Conservation (phyloP, 2,888 invertebrate genomes). For the Phania funesta region DNA sequence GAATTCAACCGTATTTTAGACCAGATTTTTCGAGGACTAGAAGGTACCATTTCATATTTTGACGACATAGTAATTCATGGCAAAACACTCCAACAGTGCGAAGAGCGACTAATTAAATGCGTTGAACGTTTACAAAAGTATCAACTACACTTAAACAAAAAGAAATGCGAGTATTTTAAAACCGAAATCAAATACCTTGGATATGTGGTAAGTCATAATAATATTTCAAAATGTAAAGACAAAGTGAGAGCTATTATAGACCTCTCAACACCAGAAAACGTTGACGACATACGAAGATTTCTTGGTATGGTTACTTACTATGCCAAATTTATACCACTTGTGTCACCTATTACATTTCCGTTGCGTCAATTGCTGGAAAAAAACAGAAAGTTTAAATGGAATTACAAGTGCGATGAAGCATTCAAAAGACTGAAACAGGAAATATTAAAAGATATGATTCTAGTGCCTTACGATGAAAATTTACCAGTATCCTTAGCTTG, state of each 20-base stretch:
- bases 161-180: constrained; percentile 40
- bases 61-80: neutral
- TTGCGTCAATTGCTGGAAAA: constrained; percentile 22
- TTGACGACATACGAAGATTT: constrained; percentile 11
- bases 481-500: neutral
- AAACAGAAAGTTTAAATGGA: constrained; percentile 20
- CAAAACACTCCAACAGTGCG: neutral
- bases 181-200: constrained; percentile 33
- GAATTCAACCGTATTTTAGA: constrained; percentile 39
- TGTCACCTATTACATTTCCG: constrained; percentile 21
- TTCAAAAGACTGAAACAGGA: constrained; percentile 36
- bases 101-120: neutral
- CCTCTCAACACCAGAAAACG: neutral
- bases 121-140: neutral
- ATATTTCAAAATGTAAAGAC: constrained; percentile 25
- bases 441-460: constrained; percentile 35
- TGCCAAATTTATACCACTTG: constrained; percentile 33
- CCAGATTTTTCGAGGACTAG: constrained; percentile 36
- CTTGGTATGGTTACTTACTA: constrained; percentile 42
- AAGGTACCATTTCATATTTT: constrained; percentile 46
- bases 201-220: constrained; percentile 31
- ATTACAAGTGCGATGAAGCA: constrained; percentile 18
- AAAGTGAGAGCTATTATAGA: constrained; percentile 6
- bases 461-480: constrained; percentile 4
- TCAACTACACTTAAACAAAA: neutral